Conservation (phyloP, 2,888 invertebrate genomes). For the Thymelicus sylvestris region DNA sequence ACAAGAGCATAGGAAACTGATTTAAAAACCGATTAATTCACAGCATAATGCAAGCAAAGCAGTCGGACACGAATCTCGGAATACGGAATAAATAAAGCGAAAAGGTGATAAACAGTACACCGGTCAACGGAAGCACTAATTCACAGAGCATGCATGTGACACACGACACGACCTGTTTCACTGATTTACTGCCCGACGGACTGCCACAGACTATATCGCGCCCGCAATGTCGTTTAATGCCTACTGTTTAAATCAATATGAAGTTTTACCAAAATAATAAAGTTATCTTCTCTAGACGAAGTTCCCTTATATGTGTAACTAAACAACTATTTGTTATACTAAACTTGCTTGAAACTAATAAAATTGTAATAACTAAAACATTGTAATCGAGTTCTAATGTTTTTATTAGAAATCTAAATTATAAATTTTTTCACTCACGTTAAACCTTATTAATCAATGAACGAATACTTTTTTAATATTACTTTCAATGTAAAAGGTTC, state of each 20-base stretch:
- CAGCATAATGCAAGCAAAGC: constrained; percentile 21
- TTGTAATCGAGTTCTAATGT: too few species aligned
- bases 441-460: too few species aligned
- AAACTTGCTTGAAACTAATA: too few species aligned
- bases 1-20: background rate
- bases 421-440: too few species aligned
- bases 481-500: too few species aligned
- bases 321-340: too few species aligned
- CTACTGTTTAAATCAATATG: background rate
- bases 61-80: constrained; percentile 30
- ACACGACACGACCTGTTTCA: constrained; percentile 37
- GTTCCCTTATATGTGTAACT: too few species aligned
- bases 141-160: constrained; percentile 51
- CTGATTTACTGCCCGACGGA: constrained; percentile 37
- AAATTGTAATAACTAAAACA: too few species aligned
- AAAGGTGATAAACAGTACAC: constrained; percentile 36
- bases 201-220: constrained; percentile 28
- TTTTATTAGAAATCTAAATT: too few species aligned
- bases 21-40: constrained; percentile 15
- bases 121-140: constrained; percentile 48
- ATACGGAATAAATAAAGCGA: constrained; percentile 35
- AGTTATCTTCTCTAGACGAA: too few species aligned
- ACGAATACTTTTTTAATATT: too few species aligned
- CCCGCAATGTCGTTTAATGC: constrained; percentile 44
- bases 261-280: too few species aligned